A percentile compares a stretch with the other conserved stretches of the same genome.
Evolutionary conservation across 2,797 vertebrate genomes (phyloP).

Genomic region (Sarcoramphus papa): DNA sequence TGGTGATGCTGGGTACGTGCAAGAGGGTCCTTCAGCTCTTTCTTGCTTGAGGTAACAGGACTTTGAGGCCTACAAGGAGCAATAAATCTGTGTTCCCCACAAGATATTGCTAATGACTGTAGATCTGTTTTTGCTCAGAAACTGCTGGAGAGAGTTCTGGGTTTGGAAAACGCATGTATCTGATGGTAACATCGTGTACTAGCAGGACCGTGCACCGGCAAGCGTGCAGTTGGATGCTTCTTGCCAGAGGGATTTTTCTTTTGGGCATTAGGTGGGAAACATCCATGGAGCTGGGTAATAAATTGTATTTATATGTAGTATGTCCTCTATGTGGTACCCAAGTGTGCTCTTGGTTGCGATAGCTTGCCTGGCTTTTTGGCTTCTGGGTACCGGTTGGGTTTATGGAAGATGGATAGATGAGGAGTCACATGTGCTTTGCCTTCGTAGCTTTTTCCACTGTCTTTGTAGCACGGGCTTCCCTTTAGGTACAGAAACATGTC

Average conservation of each 20-base stretch:
- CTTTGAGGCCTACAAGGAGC: not conserved
- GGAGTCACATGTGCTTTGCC: accelerated
- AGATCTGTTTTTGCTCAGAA: not conserved
- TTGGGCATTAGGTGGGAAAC: not conserved
- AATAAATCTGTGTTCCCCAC: not conserved
- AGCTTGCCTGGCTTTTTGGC: not conserved
- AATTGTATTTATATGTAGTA: not conserved
- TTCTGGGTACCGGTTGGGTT: not conserved
- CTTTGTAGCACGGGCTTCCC: not conserved
- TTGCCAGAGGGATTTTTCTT: not conserved
- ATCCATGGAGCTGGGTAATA: not conserved
- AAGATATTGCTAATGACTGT: accelerated
- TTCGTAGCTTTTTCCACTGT: not conserved
- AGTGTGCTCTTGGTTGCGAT: not conserved
- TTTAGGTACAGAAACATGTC: not conserved
- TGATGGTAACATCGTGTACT: not conserved
- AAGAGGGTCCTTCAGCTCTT: not conserved
- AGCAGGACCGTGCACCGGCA: not conserved
- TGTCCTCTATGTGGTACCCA: not conserved
- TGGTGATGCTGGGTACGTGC: not conserved
- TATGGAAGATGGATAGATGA: not conserved
- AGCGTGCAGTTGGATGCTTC: not conserved
- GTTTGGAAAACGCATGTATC: not conserved
- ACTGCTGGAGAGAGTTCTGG: not conserved
- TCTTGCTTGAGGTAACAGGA: not conserved